Conservation (phyloP, 2,888 invertebrate species). For the Lasioglossum malachurum region DNA sequence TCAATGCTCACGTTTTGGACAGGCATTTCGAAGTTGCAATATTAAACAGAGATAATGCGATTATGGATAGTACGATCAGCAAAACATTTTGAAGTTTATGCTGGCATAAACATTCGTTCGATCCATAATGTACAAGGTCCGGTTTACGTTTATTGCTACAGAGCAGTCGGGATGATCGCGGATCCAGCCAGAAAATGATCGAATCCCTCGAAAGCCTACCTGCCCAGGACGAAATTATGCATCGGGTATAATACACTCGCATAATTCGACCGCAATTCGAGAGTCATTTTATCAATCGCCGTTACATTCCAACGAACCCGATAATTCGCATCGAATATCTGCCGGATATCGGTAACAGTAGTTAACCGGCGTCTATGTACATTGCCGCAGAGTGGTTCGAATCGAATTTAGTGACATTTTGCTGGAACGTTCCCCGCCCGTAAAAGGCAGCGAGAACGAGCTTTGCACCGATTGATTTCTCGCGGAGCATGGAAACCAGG, state of each 20-base stretch:
- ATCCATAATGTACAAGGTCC: neutral
- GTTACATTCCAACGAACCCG: constrained; percentile 2
- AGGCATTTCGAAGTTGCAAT: neutral
- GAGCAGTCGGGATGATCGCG: neutral
- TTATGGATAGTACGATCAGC: neutral
- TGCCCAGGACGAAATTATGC: neutral
- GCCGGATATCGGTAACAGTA: neutral
- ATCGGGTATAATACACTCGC: neutral
- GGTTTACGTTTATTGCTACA: neutral
- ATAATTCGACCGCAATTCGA: neutral
- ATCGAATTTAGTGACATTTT: constrained; percentile 2
- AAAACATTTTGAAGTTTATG: neutral
- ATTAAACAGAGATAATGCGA: neutral
- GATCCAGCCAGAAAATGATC: neutral
- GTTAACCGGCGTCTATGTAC: constrained; percentile 5
- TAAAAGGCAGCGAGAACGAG: neutral
- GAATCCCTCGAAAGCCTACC: neutral
- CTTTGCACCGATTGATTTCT: neutral
- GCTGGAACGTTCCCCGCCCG: neutral
- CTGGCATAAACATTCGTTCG: neutral
- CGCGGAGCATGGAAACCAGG: neutral
- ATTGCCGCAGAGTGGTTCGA: neutral
- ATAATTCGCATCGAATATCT: constrained; percentile 13
- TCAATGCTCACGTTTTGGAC: too few species aligned
- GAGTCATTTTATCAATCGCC: constrained; percentile 2